Base-by-base conservation (phyloP, 2,797 vertebrate genomes). In the Hoplostethus atlanticus region DNA sequence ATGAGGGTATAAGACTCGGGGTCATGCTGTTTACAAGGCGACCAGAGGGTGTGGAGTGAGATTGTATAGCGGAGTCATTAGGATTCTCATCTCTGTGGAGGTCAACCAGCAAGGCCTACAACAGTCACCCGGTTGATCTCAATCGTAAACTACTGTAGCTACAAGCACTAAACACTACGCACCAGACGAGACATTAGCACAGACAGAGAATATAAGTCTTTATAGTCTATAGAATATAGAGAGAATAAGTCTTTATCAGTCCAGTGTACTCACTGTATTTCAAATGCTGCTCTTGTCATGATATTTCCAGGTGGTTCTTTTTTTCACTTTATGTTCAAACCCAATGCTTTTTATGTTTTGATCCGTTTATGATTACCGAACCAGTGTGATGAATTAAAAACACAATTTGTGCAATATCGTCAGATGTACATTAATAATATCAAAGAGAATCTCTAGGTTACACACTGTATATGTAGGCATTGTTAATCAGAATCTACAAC, bases 381-480 rank as follows among this genome's bases (percentile, higher is more conserved):
- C 40, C 42, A 30, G 47, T 75, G 54, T 64, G 31, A 56, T 69
- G 31, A 69, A 71, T 77, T 31, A 47, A 68, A 47, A 68, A 68
- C 21, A 44, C 64, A 15, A 48, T 77, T 69, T 79, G 83, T 86
- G 78, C 76, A 83, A 80, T 84, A 78, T 74, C 71, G 46, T 76
- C 36, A 44, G 9, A 68, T 78, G 36, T 70, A 76, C 13, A 60
- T 64, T 64, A 60, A 65, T 46, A 60, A 73, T 67, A 74, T 68
- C 3, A 47, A 51, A 72, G 48, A 36, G 28, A 5, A 47, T 21
- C 10, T 13, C 5, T 13, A 30, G 7, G 6, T 51, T 75, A 64
- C 42, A 63, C 54, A 55, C 34, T 71, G 52, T 76, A 46, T 16
- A 66, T 47, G 25, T 68, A 55, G 28, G 28, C 28, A 28, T n/a